These are phyloP conservation scores for Pseudoatta argentina DNA, from an alignment of 1,140 invertebrate genomes.

Conservation along the genomic window DNA sequence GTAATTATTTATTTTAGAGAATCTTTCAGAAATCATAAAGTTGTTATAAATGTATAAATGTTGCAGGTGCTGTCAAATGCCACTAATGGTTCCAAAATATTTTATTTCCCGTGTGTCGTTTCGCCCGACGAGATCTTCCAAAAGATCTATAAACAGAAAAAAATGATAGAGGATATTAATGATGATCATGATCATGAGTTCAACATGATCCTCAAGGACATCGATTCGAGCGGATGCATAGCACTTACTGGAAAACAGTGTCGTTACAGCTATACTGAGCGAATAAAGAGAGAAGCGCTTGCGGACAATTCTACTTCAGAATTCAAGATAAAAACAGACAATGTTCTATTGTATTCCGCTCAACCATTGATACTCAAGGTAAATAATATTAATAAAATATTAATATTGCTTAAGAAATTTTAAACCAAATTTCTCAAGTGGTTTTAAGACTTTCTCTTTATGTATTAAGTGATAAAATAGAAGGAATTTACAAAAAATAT, in stretches of 20 bases:
- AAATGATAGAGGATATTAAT: conserved; percentile 72
- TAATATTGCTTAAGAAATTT: neutral
- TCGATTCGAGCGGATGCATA: conserved; percentile 75
- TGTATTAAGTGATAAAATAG: neutral
- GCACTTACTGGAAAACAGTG: conserved; percentile 82
- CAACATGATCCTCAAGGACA: conserved; percentile 75
- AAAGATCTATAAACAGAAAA: conserved; percentile 76
- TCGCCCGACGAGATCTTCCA: conserved; percentile 75
- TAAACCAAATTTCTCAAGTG: neutral
- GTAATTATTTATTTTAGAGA: neutral
- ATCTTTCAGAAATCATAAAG: neutral
- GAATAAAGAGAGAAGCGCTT: conserved; percentile 73
- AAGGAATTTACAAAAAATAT: neutral
- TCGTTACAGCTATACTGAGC: conserved; percentile 75
- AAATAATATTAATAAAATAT: conserved; percentile 17
- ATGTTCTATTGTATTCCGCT: conserved; percentile 78
- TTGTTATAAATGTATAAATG: neutral
- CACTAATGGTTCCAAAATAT: conserved; percentile 25
- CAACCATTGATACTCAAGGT: conserved; percentile 74
- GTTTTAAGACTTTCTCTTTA: neutral
- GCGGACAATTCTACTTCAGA: conserved; percentile 38
- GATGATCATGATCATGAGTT: conserved; percentile 70
- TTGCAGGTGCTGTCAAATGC: conserved; percentile 35
- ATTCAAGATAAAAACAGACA: conserved; percentile 52
- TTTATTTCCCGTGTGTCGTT: conserved; percentile 79